Evolutionary conservation across 2,888 invertebrate species (phyloP), one percentile per base, ranked within the genome.

Genomic region (Odontocerum albicorne): DNA sequence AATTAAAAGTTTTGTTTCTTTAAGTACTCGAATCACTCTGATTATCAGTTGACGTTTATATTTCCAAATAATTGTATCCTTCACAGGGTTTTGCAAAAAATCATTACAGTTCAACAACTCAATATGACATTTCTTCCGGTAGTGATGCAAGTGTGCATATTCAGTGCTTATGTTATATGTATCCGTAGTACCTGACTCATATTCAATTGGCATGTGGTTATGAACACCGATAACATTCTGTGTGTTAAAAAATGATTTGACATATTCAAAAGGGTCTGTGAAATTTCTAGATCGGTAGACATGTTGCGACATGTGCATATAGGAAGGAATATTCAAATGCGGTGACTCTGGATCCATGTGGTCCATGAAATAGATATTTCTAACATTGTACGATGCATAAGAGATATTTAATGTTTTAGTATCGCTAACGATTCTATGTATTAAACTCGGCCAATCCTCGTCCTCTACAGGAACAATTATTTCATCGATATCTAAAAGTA

Each of bases 221-320:
- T 95, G 94, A 60, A 94, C 78, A 22, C 91, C 89, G 40, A 94
- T 80, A 49, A 93, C 93, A 64, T 89, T 85, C 65, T 90, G 90
- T 21, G 93, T 91, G 74, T 92, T 90, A 73, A 94, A 93, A 79
- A 95, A 94, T 72, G 93, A 92, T 74, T 95, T 95, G 62, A 94
- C 89, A 74, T 92, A 94, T 72, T 91, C 90, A 64, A 92, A 92
- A 4, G 92, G 92, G 71, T 92, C 92, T 6, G 94, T 93, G 74
- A 90, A 94, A 74, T 93, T 93, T 68, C 87, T 86, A 63, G 92
- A 87, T 59, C 85, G 86, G 67, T 92, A 90, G 63, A 81, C 84
- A 71, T 90, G 88, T 62, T 86, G 81, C 65, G 91, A 82, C 70
- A 91, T 88, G 69, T 95, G 93, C 66, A 96, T 85, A 66, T 89